Conservation (phyloP, 2,113 vertebrate species). For the Hirundichthys speculiger region DNA sequence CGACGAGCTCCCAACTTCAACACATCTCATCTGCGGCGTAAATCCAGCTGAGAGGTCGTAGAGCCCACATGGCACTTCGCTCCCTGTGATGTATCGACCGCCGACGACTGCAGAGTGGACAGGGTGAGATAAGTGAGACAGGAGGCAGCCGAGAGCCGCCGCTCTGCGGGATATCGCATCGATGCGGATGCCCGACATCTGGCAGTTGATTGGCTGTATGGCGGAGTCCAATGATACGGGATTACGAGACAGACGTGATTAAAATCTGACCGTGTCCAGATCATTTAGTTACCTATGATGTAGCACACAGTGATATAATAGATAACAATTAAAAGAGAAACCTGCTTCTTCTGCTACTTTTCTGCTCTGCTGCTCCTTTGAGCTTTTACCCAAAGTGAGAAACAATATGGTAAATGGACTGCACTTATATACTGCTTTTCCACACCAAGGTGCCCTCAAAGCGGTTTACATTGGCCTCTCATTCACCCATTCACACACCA, state of each 20-base stretch:
- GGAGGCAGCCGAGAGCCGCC: slow-evolving; percentile 1
- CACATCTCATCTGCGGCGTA: not conserved
- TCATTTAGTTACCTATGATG: slow-evolving; percentile 4
- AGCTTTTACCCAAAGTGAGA: too few species aligned
- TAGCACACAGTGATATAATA: not conserved
- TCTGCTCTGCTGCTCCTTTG: too few species aligned
- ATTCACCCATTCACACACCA: too few species aligned
- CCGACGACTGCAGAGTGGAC: slow-evolving; percentile 10
- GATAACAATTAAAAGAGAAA: not conserved
- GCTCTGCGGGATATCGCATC: slow-evolving; percentile 27
- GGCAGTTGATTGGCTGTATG: slow-evolving; percentile 16
- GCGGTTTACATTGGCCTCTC: too few species aligned
- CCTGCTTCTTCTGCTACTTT: not conserved
- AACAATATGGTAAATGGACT: too few species aligned
- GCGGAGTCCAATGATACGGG: slow-evolving; percentile 7
- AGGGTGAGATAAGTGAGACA: slow-evolving; percentile 32
- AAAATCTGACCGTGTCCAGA: slow-evolving; percentile 7
- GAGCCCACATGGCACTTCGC: slow-evolving; percentile 30
- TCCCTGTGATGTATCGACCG: slow-evolving; percentile 28
- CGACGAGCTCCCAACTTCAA: too few species aligned
- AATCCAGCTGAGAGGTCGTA: slow-evolving; percentile 25
- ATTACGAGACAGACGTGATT: slow-evolving; percentile 20
- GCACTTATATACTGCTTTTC: too few species aligned
- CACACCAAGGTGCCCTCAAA: too few species aligned
- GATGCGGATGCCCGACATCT: slow-evolving; percentile 25